Conservation (phyloP, 2,797 vertebrate genomes). For the Micropoecilia bifurca region DNA sequence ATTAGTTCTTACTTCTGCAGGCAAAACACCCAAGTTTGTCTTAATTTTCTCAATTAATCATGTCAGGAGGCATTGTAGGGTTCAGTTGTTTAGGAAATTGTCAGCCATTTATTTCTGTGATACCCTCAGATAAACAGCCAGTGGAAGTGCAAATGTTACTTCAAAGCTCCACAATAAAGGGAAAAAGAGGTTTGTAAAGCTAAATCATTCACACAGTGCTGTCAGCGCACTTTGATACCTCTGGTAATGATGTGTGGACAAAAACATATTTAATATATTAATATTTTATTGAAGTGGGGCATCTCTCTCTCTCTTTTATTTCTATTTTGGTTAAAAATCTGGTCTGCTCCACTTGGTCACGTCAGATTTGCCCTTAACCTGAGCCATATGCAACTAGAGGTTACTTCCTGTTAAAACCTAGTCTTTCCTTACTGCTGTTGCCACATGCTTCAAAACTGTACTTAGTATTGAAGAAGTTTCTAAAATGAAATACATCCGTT, state of each 20-base stretch:
- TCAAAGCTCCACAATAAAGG: not conserved
- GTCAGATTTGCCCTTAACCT: not conserved
- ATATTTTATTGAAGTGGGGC: not conserved
- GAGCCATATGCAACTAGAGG: not conserved
- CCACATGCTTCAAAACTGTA: not conserved
- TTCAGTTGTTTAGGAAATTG: constrained; percentile 45
- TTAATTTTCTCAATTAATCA: constrained; percentile 51
- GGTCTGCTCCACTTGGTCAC: not conserved
- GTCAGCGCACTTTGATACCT: not conserved
- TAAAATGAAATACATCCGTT: not conserved
- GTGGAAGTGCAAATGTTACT: not conserved
- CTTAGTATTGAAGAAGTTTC: not conserved
- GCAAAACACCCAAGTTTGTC: constrained; percentile 16
- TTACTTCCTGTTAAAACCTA: not conserved
- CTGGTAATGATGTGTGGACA: not conserved
- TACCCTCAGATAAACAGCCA: not conserved
- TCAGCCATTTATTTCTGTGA: constrained; percentile 45
- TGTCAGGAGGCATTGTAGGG: constrained; percentile 21
- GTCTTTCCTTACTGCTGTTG: not conserved
- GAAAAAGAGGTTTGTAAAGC: not conserved
- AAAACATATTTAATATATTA: not conserved
- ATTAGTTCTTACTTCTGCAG: constrained; percentile 17
- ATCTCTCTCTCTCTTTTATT: not conserved
- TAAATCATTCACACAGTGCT: not conserved
- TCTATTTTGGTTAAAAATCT: not conserved